Percentiles rank a stretch among this genome's conserved stretches.
phyloP scores from a whole-genome alignment of 2,888 invertebrate species.

The Polyommatus iphigenia region DNA sequence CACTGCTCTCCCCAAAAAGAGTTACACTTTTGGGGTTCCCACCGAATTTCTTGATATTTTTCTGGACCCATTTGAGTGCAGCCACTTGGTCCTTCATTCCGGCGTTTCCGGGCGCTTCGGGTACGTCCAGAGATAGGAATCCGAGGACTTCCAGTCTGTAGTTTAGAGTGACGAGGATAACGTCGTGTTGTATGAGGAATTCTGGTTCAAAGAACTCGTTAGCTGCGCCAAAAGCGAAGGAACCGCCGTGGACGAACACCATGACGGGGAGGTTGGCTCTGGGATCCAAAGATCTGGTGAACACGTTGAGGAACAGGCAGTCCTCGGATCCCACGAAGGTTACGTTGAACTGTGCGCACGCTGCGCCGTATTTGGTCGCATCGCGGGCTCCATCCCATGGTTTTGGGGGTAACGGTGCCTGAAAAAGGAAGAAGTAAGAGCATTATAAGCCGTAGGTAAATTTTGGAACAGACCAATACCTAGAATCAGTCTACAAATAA shows the following conservation, averaged over 20 bases:
- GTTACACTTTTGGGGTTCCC: slow-evolving; percentile 54
- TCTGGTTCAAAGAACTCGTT: slow-evolving; percentile 55
- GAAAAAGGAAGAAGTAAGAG: slow-evolving; percentile 36
- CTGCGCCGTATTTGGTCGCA: slow-evolving; percentile 51
- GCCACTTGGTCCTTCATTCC: slow-evolving; percentile 59
- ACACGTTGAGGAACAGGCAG: slow-evolving; percentile 57
- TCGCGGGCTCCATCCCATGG: slow-evolving; percentile 54
- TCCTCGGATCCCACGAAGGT: slow-evolving; percentile 51
- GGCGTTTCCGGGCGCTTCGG: slow-evolving; percentile 59
- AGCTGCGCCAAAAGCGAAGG: slow-evolving; percentile 54
- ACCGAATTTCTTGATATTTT: slow-evolving; percentile 53
- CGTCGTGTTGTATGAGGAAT: slow-evolving; percentile 56
- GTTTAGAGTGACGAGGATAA: slow-evolving; percentile 62
- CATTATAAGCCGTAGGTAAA: background rate
- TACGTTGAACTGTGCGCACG: slow-evolving; percentile 54
- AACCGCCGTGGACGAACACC: slow-evolving; percentile 63
- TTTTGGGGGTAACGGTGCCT: slow-evolving; percentile 54
- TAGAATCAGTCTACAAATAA: too few relatives aligned
- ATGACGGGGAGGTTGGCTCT: slow-evolving; percentile 55
- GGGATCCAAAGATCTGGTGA: slow-evolving; percentile 47
- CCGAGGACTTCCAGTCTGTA: slow-evolving; percentile 60
- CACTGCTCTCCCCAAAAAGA: slow-evolving; percentile 60
- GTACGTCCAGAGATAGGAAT: slow-evolving; percentile 51
- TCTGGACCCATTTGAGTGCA: slow-evolving; percentile 52
- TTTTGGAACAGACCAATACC: too few relatives aligned